Conservation (phyloP, 2,888 invertebrate genomes). For the Euclidia mi region DNA sequence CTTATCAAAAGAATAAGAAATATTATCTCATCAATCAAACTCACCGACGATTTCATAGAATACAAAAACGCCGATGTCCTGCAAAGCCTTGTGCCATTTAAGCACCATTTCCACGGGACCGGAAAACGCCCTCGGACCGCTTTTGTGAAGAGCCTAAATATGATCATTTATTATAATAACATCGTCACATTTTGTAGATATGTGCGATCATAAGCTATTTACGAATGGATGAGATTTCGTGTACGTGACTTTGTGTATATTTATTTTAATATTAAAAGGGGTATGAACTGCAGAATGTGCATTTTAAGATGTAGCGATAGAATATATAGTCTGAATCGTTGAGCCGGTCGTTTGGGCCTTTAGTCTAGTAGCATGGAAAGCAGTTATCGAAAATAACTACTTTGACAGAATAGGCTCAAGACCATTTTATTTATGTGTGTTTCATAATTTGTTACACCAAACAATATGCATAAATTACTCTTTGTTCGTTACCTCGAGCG, state of each 20-base stretch:
- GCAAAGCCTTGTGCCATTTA: conserved; percentile 88
- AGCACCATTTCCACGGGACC: conserved; percentile 88
- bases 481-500: too few species aligned
- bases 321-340: too few species aligned
- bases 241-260: too few species aligned
- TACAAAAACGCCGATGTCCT: conserved; percentile 79
- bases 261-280: background rate
- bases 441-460: too few species aligned
- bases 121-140: conserved; percentile 82
- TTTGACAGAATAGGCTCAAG: too few species aligned
- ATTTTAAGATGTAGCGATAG: too few species aligned
- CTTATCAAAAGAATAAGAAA: conserved; percentile 35
- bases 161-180: conserved; percentile 52
- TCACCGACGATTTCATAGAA: conserved; percentile 89
- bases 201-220: conserved; percentile 46
- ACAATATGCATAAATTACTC: too few species aligned
- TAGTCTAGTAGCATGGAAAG: too few species aligned
- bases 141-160: conserved; percentile 77
- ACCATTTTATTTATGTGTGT: too few species aligned
- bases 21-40: conserved; percentile 55
- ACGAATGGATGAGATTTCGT: conserved; percentile 26
- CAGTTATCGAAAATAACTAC: too few species aligned
- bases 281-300: too few species aligned
- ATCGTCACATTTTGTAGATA: conserved; percentile 48
- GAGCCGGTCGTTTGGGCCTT: too few species aligned